Evolutionary conservation across 2,797 vertebrate genomes (phyloP).

Genomic region (Sternarchorhynchus goeldii): DNA sequence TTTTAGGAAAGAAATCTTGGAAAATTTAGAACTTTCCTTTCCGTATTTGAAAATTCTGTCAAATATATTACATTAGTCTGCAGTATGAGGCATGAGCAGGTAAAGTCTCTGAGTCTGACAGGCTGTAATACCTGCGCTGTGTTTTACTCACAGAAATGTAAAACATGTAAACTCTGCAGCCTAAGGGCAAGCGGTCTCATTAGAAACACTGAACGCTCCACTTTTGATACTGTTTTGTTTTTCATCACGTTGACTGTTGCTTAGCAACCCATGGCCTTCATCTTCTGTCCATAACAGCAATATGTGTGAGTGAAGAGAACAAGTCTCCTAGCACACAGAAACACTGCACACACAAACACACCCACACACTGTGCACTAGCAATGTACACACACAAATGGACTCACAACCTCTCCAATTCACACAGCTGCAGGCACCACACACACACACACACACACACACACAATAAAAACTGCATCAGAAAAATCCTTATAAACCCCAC

Average conservation of each 20-base stretch:
- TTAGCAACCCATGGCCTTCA: constrained; percentile 59
- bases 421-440: no score
- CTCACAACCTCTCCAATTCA: no score
- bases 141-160: constrained; percentile 16
- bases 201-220: constrained; percentile 21
- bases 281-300: constrained; percentile 41
- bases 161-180: constrained; percentile 21
- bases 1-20: no score
- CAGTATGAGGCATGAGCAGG: background rate
- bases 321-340: constrained; percentile 24
- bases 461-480: background rate
- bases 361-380: background rate
- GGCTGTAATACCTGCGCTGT: background rate
- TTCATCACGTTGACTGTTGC: constrained; percentile 58
- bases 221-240: constrained; percentile 56
- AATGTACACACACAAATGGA: background rate
- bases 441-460: background rate
- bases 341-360: constrained; percentile 9
- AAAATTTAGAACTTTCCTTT: no score
- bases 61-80: background rate
- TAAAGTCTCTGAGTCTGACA: background rate
- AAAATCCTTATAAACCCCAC: background rate
- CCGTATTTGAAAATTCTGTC: background rate
- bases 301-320: constrained; percentile 50
- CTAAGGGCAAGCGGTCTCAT: constrained; percentile 22